Evolutionary conservation across 2,113 vertebrate genomes (phyloP).

Genomic region (Himantopus leucocephalus): DNA sequence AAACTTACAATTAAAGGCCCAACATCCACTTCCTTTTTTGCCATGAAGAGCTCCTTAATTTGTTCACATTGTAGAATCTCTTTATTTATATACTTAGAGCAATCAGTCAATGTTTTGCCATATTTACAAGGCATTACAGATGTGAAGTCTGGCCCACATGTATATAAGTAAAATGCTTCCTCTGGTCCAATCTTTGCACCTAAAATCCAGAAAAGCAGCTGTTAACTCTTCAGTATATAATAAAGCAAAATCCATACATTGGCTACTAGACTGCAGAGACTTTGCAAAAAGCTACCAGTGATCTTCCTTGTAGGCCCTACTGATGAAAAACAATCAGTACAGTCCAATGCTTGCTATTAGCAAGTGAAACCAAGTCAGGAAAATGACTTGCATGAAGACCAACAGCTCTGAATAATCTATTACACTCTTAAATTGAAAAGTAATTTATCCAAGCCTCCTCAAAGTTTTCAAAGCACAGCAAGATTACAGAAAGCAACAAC

Average conservation of each 20-base stretch:
- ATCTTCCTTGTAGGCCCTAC: not conserved
- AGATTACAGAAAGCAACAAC: not conserved
- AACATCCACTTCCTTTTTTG: constrained; percentile 84
- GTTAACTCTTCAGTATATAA: not conserved
- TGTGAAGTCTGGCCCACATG: constrained; percentile 89
- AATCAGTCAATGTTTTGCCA: constrained; percentile 78
- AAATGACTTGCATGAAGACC: not conserved
- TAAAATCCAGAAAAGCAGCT: constrained; percentile 49
- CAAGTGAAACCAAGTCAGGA: not conserved
- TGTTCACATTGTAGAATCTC: constrained; percentile 88
- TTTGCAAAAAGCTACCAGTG: not conserved
- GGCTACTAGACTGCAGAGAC: not conserved
- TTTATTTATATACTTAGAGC: constrained; percentile 89
- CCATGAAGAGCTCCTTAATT: constrained; percentile 88
- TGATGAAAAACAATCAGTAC: not conserved
- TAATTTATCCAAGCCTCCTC: not conserved
- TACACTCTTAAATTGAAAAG: not conserved
- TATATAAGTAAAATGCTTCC: constrained; percentile 91
- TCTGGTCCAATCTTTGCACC: constrained; percentile 88
- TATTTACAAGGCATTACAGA: constrained; percentile 97
- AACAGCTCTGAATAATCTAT: not conserved
- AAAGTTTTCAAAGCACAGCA: not conserved
- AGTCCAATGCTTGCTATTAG: not conserved
- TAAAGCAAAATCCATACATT: not conserved
- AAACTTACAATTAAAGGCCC: constrained; percentile 87